A percentile compares a stretch with the other conserved stretches of the same genome.
Evolutionary conservation across 2,113 vertebrate species (phyloP).

Genomic region (Phylloscopus trochilus): DNA sequence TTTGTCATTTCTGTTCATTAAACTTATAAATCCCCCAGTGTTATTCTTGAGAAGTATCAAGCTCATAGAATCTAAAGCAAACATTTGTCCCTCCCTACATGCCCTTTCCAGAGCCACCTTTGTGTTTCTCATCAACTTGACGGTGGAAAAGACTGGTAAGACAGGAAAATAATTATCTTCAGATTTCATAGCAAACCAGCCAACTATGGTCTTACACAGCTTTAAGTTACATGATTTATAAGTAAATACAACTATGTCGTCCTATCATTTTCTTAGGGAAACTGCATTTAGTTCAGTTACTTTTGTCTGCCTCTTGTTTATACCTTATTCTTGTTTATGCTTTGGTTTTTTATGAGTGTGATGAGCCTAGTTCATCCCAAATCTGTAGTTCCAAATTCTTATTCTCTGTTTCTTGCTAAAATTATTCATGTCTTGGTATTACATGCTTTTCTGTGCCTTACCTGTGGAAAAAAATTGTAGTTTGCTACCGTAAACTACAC

Average conservation of each 20-base stretch:
- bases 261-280: neutral
- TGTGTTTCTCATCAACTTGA: neutral
- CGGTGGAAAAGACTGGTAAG: neutral
- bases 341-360: neutral
- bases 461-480: neutral
- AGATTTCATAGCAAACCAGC: neutral
- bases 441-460: neutral
- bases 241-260: neutral
- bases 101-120: accelerated
- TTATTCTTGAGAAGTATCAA: neutral
- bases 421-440: neutral
- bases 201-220: neutral
- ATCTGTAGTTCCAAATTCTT: neutral
- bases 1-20: neutral
- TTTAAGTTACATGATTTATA: neutral
- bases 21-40: accelerated
- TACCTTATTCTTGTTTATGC: neutral
- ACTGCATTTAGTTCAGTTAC: neutral
- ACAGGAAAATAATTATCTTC: neutral
- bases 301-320: neutral
- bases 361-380: neutral
- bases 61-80: neutral
- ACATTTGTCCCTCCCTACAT: neutral
- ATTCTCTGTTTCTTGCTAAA: neutral
- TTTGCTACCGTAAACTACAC: neutral